Conservation (phyloP, 2,113 vertebrate genomes). For the Neolamprologus caudopunctatus region DNA sequence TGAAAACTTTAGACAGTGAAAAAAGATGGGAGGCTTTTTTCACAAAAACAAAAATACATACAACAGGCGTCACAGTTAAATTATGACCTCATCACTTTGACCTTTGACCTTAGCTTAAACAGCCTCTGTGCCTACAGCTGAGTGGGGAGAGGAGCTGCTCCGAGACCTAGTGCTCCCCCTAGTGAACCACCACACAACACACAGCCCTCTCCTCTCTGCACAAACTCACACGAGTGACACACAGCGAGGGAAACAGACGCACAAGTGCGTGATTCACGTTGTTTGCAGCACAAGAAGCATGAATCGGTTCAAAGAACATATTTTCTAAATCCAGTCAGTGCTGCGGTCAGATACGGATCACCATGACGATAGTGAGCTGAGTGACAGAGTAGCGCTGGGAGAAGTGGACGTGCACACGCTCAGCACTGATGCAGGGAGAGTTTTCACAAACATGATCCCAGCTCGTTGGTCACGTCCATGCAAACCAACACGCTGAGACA, state of each 20-base stretch:
- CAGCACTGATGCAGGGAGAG: background rate
- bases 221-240: background rate
- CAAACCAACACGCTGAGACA: background rate
- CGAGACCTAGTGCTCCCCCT: slow-evolving; percentile 48
- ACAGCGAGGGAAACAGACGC: background rate
- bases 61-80: background rate
- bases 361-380: background rate
- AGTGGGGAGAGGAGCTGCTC: background rate
- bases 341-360: slow-evolving; percentile 20
- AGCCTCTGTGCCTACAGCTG: background rate
- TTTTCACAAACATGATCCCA: background rate
- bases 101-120: background rate
- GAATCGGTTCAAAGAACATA: slow-evolving; percentile 30
- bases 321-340: slow-evolving; percentile 37
- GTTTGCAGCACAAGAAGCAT: slow-evolving; percentile 39
- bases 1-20: background rate
- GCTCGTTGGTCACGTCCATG: background rate
- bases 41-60: background rate
- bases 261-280: background rate
- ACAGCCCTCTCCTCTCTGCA: background rate
- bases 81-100: background rate
- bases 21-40: background rate
- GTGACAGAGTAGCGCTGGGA: background rate
- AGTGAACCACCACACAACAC: background rate
- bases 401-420: background rate